Percentiles rank a stretch among this genome's conserved stretches.
Conservation (phyloP, 2,113 vertebrate genomes). For the Rousettus leschenaultii region DNA sequence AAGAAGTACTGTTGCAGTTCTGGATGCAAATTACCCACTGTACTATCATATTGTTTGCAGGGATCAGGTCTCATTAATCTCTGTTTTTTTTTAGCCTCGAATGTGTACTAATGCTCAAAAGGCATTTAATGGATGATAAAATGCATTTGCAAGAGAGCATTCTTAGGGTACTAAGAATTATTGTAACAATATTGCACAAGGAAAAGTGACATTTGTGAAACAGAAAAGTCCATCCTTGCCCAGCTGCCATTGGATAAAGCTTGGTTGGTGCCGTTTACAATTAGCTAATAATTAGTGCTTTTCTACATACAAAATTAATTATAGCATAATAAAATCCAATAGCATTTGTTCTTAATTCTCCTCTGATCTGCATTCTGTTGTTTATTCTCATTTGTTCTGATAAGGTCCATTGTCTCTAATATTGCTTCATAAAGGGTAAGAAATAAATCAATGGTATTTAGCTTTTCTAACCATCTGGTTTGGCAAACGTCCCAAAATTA, state of each 20-base stretch:
- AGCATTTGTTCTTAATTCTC: conserved; percentile 83
- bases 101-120: background rate
- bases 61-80: background rate
- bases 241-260: conserved; percentile 38
- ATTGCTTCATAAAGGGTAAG: conserved; percentile 83
- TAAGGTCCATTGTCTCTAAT: conserved; percentile 86
- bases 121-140: background rate
- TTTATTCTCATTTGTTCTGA: conserved; percentile 86
- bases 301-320: conserved; percentile 80
- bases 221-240: background rate
- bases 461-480: conserved; percentile 86
- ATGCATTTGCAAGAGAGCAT: background rate
- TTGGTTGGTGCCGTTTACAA: conserved; percentile 46
- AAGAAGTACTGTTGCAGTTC: background rate
- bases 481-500: conserved; percentile 83
- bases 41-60: background rate
- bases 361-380: conserved; percentile 80
- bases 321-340: conserved; percentile 80
- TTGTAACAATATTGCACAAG: background rate
- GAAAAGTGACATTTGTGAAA: conserved; percentile 13
- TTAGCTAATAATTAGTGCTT: conserved; percentile 74
- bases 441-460: conserved; percentile 88
- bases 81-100: background rate
- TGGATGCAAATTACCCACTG: background rate
- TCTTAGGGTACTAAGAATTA: background rate